A percentile compares a stretch with the other conserved stretches of the same genome.
phyloP scores from a whole-genome alignment of 2,797 vertebrate species.

The Poeciliopsis gracilis region DNA sequence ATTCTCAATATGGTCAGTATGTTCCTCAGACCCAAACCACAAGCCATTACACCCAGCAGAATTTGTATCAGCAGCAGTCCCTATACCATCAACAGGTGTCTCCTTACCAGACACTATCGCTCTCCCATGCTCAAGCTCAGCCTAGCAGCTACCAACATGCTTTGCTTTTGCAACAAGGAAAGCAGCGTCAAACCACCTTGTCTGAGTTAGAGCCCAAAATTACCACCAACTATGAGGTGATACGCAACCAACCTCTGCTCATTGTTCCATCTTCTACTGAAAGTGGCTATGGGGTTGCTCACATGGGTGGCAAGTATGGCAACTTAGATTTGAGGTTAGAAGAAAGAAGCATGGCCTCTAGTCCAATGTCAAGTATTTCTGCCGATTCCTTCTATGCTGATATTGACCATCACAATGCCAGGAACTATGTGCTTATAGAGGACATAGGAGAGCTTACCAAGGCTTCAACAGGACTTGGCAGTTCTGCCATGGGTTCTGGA shows the following conservation, averaged over 20 bases:
- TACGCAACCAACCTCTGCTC: slow-evolving; percentile 94
- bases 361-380: slow-evolving; percentile 97
- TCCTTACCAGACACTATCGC: slow-evolving; percentile 90
- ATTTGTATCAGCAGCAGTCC: slow-evolving; percentile 91
- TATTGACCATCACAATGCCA: slow-evolving; percentile 91
- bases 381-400: slow-evolving; percentile 98
- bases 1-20: slow-evolving; percentile 92
- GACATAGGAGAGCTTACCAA: slow-evolving; percentile 98
- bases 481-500: slow-evolving; percentile 84
- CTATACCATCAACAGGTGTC: slow-evolving; percentile 94
- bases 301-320: slow-evolving; percentile 91
- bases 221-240: slow-evolving; percentile 94
- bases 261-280: slow-evolving; percentile 95
- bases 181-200: slow-evolving; percentile 87
- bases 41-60: slow-evolving; percentile 91
- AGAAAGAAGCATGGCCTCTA: slow-evolving; percentile 95
- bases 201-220: slow-evolving; percentile 95
- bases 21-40: slow-evolving; percentile 93
- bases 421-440: slow-evolving; percentile 96
- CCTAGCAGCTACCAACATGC: slow-evolving; percentile 90
- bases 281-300: slow-evolving; percentile 88
- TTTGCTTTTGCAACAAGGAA: slow-evolving; percentile 92
- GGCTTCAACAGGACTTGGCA: slow-evolving; percentile 85
- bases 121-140: slow-evolving; percentile 86
- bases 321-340: slow-evolving; percentile 94